A percentile compares a stretch with the other conserved stretches of the same genome.
Conservation (phyloP, 2,797 vertebrate genomes). For the Ptychadena robeensis region DNA sequence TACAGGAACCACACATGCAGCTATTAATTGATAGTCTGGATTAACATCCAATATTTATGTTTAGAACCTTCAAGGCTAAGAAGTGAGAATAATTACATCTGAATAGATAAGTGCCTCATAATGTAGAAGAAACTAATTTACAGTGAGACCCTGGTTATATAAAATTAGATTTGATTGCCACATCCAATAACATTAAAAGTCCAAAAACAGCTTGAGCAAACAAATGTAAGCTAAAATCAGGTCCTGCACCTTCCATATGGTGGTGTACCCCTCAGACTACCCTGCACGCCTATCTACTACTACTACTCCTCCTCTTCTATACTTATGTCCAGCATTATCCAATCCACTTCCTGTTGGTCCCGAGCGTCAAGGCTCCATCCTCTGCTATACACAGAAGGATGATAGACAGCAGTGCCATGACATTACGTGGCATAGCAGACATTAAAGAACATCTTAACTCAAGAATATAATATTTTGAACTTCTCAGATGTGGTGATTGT, state of each 20-base stretch:
- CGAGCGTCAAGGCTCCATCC: background rate
- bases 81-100: background rate
- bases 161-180: too few relatives aligned
- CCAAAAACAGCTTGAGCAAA: too few relatives aligned
- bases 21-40: background rate
- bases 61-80: background rate
- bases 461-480: too few relatives aligned
- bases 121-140: background rate
- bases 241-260: too few relatives aligned
- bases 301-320: background rate
- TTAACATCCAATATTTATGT: background rate
- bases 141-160: too few relatives aligned
- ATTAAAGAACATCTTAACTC: too few relatives aligned
- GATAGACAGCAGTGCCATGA: background rate
- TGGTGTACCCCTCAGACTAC: too few relatives aligned
- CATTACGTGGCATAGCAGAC: too few relatives aligned
- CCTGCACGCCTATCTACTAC: too few relatives aligned
- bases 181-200: too few relatives aligned
- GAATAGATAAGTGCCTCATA: background rate
- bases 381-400: background rate
- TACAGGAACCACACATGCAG: constrained; percentile 7
- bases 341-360: background rate
- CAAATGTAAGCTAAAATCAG: too few relatives aligned
- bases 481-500: too few relatives aligned
- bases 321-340: background rate